Evolutionary conservation across 1,140 invertebrate species (phyloP).

Genomic region (Spodoptera litura): DNA sequence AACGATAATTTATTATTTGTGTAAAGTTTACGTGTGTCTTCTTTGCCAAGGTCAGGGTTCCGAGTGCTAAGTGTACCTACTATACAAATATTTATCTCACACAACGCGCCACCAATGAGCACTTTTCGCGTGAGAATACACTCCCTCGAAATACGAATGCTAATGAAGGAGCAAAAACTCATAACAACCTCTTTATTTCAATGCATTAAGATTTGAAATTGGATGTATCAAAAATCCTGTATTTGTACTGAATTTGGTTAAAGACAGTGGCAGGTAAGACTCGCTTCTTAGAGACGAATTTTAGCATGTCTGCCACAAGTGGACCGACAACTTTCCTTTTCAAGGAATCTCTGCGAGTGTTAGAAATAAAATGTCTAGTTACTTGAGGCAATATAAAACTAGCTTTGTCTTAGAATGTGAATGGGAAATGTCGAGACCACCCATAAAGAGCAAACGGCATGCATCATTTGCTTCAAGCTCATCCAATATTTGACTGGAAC

Average conservation of each 20-base stretch:
- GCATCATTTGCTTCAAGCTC: conserved; percentile 27
- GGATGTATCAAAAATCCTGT: neutral
- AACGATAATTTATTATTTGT: conserved; percentile 7
- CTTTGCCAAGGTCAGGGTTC: conserved; percentile 63
- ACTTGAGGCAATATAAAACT: conserved; percentile 33
- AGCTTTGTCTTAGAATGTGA: conserved; percentile 36
- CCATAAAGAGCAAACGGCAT: conserved; percentile 16
- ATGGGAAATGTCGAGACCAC: conserved; percentile 42
- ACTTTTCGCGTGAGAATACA: conserved; percentile 78
- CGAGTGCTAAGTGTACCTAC: conserved; percentile 56
- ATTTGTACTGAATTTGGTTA: conserved; percentile 8
- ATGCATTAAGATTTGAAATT: conserved; percentile 30
- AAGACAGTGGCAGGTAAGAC: conserved; percentile 23
- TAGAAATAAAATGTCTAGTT: conserved; percentile 41
- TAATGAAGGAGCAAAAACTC: conserved; percentile 19
- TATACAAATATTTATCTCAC: conserved; percentile 82
- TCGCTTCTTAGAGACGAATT: conserved; percentile 67
- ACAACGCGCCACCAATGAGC: conserved; percentile 69
- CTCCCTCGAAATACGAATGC: conserved; percentile 24
- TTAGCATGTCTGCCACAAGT: conserved; percentile 60
- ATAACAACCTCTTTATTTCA: conserved; percentile 19
- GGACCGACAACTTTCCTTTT: conserved; percentile 56
- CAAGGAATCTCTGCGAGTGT: conserved; percentile 49
- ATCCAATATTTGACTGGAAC: conserved; percentile 21
- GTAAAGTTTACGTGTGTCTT: conserved; percentile 24